A percentile compares a stretch with the other conserved stretches of the same genome.
These are phyloP conservation scores for Enoplolaimus lenunculus DNA, from an alignment of 2,888 invertebrate genomes.

Conservation along the genomic window DNA sequence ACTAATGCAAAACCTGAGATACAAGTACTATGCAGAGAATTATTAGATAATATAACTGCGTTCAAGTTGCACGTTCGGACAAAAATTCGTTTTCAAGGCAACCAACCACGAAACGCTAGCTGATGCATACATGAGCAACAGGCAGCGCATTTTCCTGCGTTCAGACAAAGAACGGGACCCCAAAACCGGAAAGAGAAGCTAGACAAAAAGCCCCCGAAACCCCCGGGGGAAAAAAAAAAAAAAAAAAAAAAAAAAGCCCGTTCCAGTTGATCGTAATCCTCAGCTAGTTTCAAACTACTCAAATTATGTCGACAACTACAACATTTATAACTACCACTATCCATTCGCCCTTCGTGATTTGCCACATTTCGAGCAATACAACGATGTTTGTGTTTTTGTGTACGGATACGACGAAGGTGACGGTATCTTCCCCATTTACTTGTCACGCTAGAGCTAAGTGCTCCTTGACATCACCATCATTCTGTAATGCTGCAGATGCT, in stretches of 20 bases:
- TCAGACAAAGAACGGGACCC: too few relatives aligned
- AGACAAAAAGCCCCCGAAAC: too few relatives aligned
- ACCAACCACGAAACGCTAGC: background rate
- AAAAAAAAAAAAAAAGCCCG: too few relatives aligned
- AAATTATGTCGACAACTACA: background rate
- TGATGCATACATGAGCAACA: background rate
- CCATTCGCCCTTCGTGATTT: background rate
- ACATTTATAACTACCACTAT: background rate
- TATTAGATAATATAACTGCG: too few relatives aligned
- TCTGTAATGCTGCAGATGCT: background rate
- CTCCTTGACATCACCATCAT: too few relatives aligned
- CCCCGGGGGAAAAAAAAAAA: too few relatives aligned
- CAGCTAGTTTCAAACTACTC: background rate
- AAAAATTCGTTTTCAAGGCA: background rate
- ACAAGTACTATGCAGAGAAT: too few relatives aligned
- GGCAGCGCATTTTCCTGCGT: background rate
- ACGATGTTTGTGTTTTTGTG: background rate
- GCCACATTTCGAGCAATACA: background rate
- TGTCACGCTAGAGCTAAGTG: too few relatives aligned
- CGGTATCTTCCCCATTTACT: too few relatives aligned
- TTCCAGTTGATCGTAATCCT: background rate
- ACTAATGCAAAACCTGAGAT: too few relatives aligned
- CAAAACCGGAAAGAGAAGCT: too few relatives aligned
- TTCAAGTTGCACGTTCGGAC: background rate
- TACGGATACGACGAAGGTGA: background rate